These are phyloP conservation scores for Paraplagusia blochii DNA, from an alignment of 2,113 vertebrate genomes.

Conservation along the genomic window DNA sequence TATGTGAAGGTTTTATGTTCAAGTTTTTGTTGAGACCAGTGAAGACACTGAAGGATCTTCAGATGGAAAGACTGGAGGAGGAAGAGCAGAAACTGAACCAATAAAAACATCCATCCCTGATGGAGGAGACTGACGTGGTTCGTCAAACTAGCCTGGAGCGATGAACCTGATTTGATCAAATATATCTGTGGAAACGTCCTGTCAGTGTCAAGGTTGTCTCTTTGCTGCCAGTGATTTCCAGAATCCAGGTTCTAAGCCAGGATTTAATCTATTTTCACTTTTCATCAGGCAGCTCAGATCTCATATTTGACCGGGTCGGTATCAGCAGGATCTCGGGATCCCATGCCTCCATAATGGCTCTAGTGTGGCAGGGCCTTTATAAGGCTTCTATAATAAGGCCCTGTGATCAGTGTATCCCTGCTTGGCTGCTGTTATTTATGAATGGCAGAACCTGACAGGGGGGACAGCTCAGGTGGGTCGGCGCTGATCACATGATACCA, in stretches of 20 bases:
- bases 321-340: conserved; percentile 64
- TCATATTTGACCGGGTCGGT: conserved; percentile 63
- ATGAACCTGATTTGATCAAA: too few relatives aligned
- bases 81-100: too few relatives aligned
- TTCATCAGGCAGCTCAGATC: conserved; percentile 66
- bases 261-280: conserved; percentile 57
- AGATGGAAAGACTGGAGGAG: too few relatives aligned
- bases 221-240: conserved; percentile 27
- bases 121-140: too few relatives aligned
- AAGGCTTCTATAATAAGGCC: conserved; percentile 63
- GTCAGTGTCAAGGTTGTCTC: too few relatives aligned
- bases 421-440: conserved; percentile 69
- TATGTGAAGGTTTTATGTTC: too few relatives aligned
- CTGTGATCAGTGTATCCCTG: conserved; percentile 63
- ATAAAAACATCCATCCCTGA: too few relatives aligned
- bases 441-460: conserved; percentile 73
- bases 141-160: too few relatives aligned
- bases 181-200: too few relatives aligned
- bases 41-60: too few relatives aligned
- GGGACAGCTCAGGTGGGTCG: conserved; percentile 54
- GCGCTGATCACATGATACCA: conserved; percentile 67
- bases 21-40: too few relatives aligned
- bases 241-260: conserved; percentile 45
- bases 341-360: conserved; percentile 65
- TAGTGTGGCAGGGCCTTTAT: conserved; percentile 63